A percentile compares a stretch with the other conserved stretches of the same genome.
These are phyloP conservation scores for Eolophus roseicapilla DNA, from an alignment of 2,113 vertebrate species.

Conservation along the genomic window DNA sequence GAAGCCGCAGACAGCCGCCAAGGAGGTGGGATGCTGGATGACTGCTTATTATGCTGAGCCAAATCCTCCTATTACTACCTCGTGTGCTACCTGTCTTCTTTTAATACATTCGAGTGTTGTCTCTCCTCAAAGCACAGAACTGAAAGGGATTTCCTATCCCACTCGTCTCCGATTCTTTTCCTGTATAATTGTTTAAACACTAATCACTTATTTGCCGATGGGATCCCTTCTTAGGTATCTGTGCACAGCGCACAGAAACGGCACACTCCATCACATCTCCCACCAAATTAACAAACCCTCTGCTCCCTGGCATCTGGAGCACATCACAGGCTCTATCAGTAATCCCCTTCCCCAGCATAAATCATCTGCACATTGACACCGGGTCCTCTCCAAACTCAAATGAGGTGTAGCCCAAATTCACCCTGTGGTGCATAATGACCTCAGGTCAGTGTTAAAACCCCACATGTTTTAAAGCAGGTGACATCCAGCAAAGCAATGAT, in stretches of 20 bases:
- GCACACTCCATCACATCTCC: not conserved
- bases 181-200: not conserved
- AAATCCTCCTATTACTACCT: slow-evolving; percentile 47
- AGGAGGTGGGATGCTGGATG: slow-evolving; percentile 25
- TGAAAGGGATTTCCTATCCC: slow-evolving; percentile 30
- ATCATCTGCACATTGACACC: not conserved
- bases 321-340: not conserved
- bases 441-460: not conserved
- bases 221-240: not conserved
- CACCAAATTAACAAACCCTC: not conserved
- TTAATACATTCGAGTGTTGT: slow-evolving; percentile 38
- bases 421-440: not conserved
- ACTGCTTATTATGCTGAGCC: slow-evolving; percentile 59
- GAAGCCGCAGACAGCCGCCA: not conserved
- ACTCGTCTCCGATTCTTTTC: not conserved
- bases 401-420: not conserved
- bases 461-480: not conserved
- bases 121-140: not conserved
- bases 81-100: slow-evolving; percentile 35
- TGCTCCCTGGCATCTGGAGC: not conserved
- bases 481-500: not conserved
- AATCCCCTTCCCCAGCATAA: not conserved
- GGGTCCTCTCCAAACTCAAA: not conserved
- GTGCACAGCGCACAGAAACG: not conserved
- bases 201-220: not conserved